Evolutionary conservation across 2,797 vertebrate species (phyloP).

Genomic region (Scomberomorus guttatus): DNA sequence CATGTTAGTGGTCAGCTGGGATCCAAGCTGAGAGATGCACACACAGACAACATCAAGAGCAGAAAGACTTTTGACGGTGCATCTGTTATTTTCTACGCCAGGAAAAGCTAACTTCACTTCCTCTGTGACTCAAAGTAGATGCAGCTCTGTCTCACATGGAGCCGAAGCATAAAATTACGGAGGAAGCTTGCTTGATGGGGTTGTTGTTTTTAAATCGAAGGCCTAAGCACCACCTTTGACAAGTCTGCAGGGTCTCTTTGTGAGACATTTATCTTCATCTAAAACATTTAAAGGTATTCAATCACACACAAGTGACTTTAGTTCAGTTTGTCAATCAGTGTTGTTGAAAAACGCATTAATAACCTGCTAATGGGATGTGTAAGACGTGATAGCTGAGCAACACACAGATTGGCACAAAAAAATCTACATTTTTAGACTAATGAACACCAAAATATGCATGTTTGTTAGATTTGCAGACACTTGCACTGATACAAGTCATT

Average conservation of each 20-base stretch:
- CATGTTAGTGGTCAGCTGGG: background rate
- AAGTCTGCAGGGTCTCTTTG: constrained; percentile 2
- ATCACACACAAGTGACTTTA: background rate
- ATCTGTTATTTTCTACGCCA: constrained; percentile 21
- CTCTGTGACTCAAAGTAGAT: constrained; percentile 45
- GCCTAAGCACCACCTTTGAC: constrained; percentile 1
- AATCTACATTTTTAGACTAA: background rate
- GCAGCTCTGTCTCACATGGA: constrained; percentile 19
- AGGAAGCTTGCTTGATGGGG: background rate
- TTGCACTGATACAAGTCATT: background rate
- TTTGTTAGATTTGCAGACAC: background rate
- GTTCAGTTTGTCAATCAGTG: background rate
- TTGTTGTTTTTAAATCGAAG: background rate
- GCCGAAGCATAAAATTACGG: constrained; percentile 1
- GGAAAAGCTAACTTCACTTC: constrained; percentile 55
- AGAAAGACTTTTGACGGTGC: constrained; percentile 5
- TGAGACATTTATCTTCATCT: background rate
- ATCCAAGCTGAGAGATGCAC: background rate
- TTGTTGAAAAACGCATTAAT: background rate
- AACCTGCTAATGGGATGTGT: background rate
- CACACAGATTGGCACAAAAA: background rate
- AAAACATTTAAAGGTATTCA: constrained; percentile 10
- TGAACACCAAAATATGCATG: background rate
- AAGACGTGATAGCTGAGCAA: background rate
- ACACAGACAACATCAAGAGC: background rate